Conservation (phyloP, 2,888 invertebrate species). For the Hydrotaea diabolus region DNA sequence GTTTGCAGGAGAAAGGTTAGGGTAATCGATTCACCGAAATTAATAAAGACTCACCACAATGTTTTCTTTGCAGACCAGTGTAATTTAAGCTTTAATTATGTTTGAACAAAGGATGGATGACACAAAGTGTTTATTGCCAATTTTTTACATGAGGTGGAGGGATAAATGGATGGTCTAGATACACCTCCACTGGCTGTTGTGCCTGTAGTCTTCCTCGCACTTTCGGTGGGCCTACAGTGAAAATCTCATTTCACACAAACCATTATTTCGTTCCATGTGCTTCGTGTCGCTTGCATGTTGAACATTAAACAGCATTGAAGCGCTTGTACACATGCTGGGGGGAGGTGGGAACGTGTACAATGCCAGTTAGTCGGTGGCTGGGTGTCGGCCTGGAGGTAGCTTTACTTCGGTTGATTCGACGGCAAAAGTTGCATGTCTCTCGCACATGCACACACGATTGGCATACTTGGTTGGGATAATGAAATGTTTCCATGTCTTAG, state of each 20-base stretch:
- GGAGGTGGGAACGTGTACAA: background rate
- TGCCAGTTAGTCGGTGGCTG: background rate
- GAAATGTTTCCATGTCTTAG: slow-evolving; percentile 30
- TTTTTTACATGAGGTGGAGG: too few relatives aligned
- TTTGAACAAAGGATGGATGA: background rate
- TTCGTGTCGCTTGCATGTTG: background rate
- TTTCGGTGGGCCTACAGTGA: too few relatives aligned
- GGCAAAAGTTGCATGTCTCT: slow-evolving; percentile 5
- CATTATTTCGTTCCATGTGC: too few relatives aligned
- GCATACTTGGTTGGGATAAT: slow-evolving; percentile 27
- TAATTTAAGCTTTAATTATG: background rate
- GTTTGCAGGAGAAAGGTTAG: too few relatives aligned
- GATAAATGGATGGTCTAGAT: too few relatives aligned
- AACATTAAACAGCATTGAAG: background rate
- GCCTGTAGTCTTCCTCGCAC: too few relatives aligned
- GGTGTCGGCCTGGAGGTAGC: background rate
- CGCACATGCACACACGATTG: slow-evolving; percentile 13
- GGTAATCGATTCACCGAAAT: too few relatives aligned
- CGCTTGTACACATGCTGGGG: background rate
- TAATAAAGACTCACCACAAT: too few relatives aligned
- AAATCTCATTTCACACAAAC: too few relatives aligned
- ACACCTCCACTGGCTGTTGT: too few relatives aligned
- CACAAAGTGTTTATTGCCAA: too few relatives aligned
- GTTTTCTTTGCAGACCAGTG: background rate
- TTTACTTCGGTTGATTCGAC: background rate